Evolutionary conservation across 2,113 vertebrate species (phyloP).

Genomic region (Gadus macrocephalus): DNA sequence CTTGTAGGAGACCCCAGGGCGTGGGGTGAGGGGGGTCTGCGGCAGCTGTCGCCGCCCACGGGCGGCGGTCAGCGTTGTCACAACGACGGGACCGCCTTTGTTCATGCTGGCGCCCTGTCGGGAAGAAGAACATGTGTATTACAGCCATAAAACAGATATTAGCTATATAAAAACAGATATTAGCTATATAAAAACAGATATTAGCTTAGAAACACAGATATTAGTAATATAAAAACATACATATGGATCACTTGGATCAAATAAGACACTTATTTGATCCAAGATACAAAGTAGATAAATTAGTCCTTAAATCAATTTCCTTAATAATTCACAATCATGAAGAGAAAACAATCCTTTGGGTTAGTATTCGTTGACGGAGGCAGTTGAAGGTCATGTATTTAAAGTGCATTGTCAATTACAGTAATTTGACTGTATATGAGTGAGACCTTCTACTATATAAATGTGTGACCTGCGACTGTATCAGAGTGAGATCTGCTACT

Average conservation of each 20-base stretch:
- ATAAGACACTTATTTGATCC: no score
- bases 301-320: not conserved
- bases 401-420: no score
- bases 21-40: conserved; percentile 93
- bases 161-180: no score
- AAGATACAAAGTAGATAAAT: not conserved
- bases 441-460: no score
- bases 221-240: no score
- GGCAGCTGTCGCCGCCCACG: conserved; percentile 91
- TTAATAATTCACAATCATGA: not conserved
- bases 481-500: no score
- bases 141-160: not conserved
- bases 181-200: not conserved
- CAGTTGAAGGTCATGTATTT: no score
- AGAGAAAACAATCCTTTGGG: not conserved
- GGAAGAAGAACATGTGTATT: conserved; percentile 59
- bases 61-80: conserved; percentile 81
- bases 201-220: not conserved
- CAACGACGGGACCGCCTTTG: conserved; percentile 78
- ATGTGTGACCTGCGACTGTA: no score
- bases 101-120: conserved; percentile 77
- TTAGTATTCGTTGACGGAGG: no score
- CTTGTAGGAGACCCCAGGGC: conserved; percentile 92
- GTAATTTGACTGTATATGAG: no score
- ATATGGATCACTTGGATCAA: no score